Evolutionary conservation across 2,888 invertebrate species (phyloP), one percentile per base, ranked within the genome.

Genomic region (Entomobrya multifasciata): DNA sequence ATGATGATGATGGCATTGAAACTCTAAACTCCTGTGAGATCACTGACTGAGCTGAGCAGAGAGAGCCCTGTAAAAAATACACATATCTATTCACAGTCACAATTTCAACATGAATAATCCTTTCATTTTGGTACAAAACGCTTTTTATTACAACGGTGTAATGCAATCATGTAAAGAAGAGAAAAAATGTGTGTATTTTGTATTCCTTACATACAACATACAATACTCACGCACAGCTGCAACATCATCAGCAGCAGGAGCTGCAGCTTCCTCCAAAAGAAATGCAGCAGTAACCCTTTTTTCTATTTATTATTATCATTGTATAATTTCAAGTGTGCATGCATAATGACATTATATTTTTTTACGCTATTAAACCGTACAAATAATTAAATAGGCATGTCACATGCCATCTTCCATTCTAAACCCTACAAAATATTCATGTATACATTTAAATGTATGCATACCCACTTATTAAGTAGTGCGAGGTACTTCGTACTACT

Each of bases 321-420:
- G 20, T 52, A 72, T 27, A 49, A 25, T 72, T 72, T 72, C 72
- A 72, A 72, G 72, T 72, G 72, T 72, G 72, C 72, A 27, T 72
- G 52, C 27, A 72, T 72, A 72, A 72, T 27, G 11, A 52, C 17
- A 72, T 72, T 72, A 52, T n/a, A 6, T 49, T 25, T 49, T 62
- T 36, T 72, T 27, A n/a, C 27, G 72, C 13, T 49, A 52, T 67
- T 67, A 67, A 67, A 67, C 27, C 5, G 60, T 62, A 62, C 60
- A 30, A 27, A 30, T 30, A 62, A 62, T 62, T 62, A 62, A 5
- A 15, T 62, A 30, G n/a, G 11, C 60, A 30, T 15, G 60, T 62
- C 30, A 62, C 60, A 62, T 62, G 30, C 27, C 3, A 30, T n/a
- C n/a, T n/a, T n/a, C n/a, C n/a, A n/a, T n/a, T n/a, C n/a, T n/a